Evolutionary conservation across 2,113 vertebrate species (phyloP), one percentile per base, ranked within the genome.

Genomic region (Sisor rabdophorus): DNA sequence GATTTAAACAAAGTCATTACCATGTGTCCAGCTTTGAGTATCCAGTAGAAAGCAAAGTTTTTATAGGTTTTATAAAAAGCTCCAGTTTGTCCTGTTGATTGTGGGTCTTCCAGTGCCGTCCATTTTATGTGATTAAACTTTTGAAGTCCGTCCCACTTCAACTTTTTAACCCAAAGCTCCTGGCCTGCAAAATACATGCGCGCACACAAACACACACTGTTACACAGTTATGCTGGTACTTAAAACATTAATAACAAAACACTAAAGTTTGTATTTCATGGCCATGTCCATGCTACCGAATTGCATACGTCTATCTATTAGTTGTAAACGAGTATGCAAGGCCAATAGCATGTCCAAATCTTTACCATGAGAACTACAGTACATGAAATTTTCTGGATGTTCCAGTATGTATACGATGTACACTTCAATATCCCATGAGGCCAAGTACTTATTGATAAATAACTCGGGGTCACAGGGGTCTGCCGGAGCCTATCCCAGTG

Each of bases 11-110:
- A 36, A 1, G 53, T 47, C 8, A 4, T 93, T 85, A 98, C 97
- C 97, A 99, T 99, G 87, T 99, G 97, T 13, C 97, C 97, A 0
- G 97, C 97, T 89, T 88, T 95, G 47, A 99, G 94, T 83, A 99
- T 96, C 97, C 97, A 99, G 86, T 93, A 99, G 90, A 99, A 99
- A 73, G 91, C 73, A 0, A 99, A 92, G 87, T 99, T 99, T 84
- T 94, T 85, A 72, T 95, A 89, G 22, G 86, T 89, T 84, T 99
- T 99, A 82, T 88, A 86, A 81, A 98, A 99, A 48, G 95, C 96
- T 61, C 94, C 94, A 0, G 95, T 98, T 9, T 92, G 84, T 0
- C 81, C 87, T 1, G 86, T 86, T 4, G 86, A 65, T 17, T 87
- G 78, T 1, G 91, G 85, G 60, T 91, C 89, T 22, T 94, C 87